Conservation (phyloP, 2,797 vertebrate species). For the Sebastes diploproa region DNA sequence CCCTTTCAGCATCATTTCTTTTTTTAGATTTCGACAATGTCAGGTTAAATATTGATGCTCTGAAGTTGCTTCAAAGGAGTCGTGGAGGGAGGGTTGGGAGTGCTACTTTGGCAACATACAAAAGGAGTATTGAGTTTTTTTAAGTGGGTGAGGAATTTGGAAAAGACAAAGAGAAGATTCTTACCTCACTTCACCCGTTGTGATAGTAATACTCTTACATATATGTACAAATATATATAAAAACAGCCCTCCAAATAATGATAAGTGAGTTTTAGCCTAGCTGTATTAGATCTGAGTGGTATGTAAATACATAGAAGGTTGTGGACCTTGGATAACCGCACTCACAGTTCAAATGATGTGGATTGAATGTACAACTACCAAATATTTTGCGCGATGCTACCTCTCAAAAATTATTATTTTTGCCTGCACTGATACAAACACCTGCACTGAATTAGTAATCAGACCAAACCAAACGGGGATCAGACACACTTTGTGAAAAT, state of each 20-base stretch:
- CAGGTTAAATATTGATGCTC: conserved; percentile 72
- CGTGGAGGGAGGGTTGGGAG: not conserved
- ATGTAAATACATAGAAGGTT: not conserved
- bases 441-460: not conserved
- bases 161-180: not conserved
- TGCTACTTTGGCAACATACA: conserved; percentile 41
- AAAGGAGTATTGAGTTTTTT: conserved; percentile 18
- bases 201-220: not conserved
- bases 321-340: not conserved
- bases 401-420: conserved; percentile 4
- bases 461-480: not conserved
- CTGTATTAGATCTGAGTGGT: not conserved
- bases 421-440: not conserved
- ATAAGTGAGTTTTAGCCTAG: not conserved
- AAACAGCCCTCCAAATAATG: not conserved
- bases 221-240: not conserved
- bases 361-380: conserved; percentile 2
- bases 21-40: conserved; percentile 69
- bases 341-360: not conserved
- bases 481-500: not conserved
- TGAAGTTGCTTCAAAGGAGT: conserved; percentile 58
- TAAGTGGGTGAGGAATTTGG: conserved; percentile 7
- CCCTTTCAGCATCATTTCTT: conserved; percentile 54
- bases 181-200: not conserved
- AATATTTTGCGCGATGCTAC: not conserved